phyloP scores from a whole-genome alignment of 2,888 invertebrate species.

The Dinocampus coccinellae region DNA sequence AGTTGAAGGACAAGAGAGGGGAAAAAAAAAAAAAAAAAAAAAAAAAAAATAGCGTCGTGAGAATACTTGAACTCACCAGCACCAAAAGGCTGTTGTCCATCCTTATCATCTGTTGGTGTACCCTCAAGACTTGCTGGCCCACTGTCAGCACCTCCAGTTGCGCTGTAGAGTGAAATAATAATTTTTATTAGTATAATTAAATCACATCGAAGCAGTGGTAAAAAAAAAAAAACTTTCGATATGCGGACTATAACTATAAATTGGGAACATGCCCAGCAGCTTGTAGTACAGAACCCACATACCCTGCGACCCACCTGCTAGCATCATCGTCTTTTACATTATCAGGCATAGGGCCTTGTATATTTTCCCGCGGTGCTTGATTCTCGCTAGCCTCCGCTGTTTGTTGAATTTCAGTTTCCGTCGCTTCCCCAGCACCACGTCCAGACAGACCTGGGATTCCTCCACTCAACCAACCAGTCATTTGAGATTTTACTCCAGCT shows the following conservation, averaged over 20 bases:
- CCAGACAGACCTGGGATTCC: conserved; percentile 82
- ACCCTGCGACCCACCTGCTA: conserved; percentile 71
- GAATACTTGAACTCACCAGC: conserved; percentile 73
- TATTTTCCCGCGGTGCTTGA: conserved; percentile 58
- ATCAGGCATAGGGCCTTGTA: conserved; percentile 68
- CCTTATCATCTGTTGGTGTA: conserved; percentile 84
- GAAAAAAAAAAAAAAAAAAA: neutral
- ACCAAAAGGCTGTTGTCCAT: conserved; percentile 79
- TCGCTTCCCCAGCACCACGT: conserved; percentile 63
- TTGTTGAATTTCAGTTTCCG: conserved; percentile 71
- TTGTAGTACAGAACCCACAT: conserved; percentile 54
- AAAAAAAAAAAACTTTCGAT: conserved; percentile 18
- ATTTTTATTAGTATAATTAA: conserved; percentile 5
- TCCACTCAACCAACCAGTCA: conserved; percentile 86
- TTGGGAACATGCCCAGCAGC: conserved; percentile 44
- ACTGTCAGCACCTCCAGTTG: conserved; percentile 92
- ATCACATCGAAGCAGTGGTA: neutral
- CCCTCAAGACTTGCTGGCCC: conserved; percentile 83
- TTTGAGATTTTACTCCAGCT: conserved; percentile 87
- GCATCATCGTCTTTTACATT: conserved; percentile 84
- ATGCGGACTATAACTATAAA: conserved; percentile 32
- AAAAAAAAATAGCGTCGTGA: neutral
- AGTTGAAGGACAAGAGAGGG: neutral
- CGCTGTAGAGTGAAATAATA: conserved; percentile 72
- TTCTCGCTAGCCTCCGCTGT: conserved; percentile 66